A percentile compares a stretch with the other conserved stretches of the same genome.
Conservation (phyloP, 2,113 vertebrate species). For the Pungitius pungitius region DNA sequence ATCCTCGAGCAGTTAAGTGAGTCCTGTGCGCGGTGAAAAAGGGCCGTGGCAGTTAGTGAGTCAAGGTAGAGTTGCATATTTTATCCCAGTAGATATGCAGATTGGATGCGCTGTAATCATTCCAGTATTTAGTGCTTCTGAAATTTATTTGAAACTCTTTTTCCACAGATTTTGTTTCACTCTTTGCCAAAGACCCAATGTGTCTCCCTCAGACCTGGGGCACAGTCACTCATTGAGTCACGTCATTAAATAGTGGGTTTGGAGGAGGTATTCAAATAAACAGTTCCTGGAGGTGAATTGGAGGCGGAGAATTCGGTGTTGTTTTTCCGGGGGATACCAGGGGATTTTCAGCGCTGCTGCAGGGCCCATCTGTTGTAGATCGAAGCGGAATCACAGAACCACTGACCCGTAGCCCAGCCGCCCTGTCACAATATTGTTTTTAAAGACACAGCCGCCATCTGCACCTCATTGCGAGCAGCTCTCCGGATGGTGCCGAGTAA, state of each 20-base stretch:
- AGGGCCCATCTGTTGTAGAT: conserved; percentile 77
- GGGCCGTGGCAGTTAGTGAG: conserved; percentile 29
- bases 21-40: conserved; percentile 4
- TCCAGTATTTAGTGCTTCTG: conserved; percentile 51
- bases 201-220: conserved; percentile 62
- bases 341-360: conserved; percentile 68
- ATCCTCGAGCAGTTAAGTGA: background rate
- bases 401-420: conserved; percentile 72
- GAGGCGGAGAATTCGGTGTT: conserved; percentile 51
- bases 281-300: conserved; percentile 64
- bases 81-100: conserved; percentile 49
- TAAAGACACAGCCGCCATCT: conserved; percentile 64
- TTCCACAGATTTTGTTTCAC: conserved; percentile 20
- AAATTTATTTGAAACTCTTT: conserved; percentile 55
- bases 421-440: conserved; percentile 72
- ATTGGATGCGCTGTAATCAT: conserved; percentile 51
- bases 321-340: conserved; percentile 61
- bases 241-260: conserved; percentile 74
- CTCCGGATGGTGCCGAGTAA: conserved; percentile 39
- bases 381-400: conserved; percentile 55
- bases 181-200: conserved; percentile 62
- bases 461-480: conserved; percentile 47
- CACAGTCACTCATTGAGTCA: conserved; percentile 71
- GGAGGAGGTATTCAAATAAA: conserved; percentile 72
- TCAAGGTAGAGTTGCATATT: conserved; percentile 31